A percentile compares a stretch with the other conserved stretches of the same genome.
These are phyloP conservation scores for Serranus cabrilla DNA, from an alignment of 2,797 vertebrate genomes.

Conservation along the genomic window DNA sequence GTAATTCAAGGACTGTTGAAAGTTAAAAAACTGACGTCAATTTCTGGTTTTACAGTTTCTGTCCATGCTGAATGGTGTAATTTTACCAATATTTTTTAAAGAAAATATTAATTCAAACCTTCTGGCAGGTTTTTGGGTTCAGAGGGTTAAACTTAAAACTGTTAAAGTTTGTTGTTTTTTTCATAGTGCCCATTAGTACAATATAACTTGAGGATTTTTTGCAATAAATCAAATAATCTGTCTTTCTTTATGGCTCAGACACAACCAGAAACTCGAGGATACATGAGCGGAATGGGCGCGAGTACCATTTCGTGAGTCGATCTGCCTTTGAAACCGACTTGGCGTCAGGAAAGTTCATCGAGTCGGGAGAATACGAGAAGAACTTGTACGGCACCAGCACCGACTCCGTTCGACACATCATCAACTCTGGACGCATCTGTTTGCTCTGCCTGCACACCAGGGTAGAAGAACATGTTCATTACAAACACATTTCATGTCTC, in stretches of 20 bases:
- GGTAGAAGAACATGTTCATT: slow-evolving; percentile 79
- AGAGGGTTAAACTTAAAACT: too few relatives aligned
- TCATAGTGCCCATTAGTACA: background rate
- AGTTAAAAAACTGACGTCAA: too few relatives aligned
- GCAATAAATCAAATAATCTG: background rate
- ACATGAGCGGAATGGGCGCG: slow-evolving; percentile 91
- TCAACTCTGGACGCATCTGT: slow-evolving; percentile 96
- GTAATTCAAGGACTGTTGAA: too few relatives aligned
- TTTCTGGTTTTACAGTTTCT: too few relatives aligned
- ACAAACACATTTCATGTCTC: slow-evolving; percentile 1
- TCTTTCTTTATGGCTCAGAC: slow-evolving; percentile 80
- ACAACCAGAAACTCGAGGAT: slow-evolving; percentile 92
- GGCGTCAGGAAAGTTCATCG: slow-evolving; percentile 92
- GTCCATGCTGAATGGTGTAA: too few relatives aligned
- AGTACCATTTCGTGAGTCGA: slow-evolving; percentile 94
- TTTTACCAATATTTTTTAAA: too few relatives aligned
- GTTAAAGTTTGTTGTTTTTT: background rate
- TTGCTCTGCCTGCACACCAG: slow-evolving; percentile 93
- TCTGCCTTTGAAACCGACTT: slow-evolving; percentile 91
- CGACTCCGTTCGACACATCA: slow-evolving; percentile 92
- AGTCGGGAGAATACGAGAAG: slow-evolving; percentile 95
- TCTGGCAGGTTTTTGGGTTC: too few relatives aligned
- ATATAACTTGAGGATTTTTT: background rate
- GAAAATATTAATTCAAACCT: too few relatives aligned
- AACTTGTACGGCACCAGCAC: slow-evolving; percentile 96